These are phyloP conservation scores for Euzophera pinguis DNA, from an alignment of 2,888 invertebrate species.

Conservation along the genomic window DNA sequence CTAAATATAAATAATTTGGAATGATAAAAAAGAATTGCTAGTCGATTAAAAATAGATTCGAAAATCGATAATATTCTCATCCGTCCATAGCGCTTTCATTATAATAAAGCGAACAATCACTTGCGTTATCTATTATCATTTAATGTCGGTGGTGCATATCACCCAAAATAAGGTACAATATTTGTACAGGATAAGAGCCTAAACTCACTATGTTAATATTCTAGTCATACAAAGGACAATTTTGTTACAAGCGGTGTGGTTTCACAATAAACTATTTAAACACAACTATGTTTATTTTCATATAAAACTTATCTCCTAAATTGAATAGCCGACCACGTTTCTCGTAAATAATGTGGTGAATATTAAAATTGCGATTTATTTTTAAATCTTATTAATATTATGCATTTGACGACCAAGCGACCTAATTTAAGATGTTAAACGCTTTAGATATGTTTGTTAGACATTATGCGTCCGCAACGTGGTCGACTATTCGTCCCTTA, in stretches of 20 bases:
- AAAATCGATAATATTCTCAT: no score
- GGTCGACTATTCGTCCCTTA: slow-evolving; percentile 23
- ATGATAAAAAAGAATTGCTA: no score
- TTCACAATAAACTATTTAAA: slow-evolving; percentile 57
- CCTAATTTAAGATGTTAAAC: not conserved
- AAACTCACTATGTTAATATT: not conserved
- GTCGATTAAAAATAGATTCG: no score
- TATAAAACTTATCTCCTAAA: slow-evolving; percentile 35
- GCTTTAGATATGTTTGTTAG: slow-evolving; percentile 1
- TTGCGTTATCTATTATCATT: not conserved
- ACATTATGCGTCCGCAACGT: slow-evolving; percentile 19
- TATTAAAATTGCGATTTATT: not conserved
- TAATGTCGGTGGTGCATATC: not conserved
- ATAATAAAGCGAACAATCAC: not conserved
- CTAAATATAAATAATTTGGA: no score
- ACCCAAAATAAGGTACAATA: not conserved
- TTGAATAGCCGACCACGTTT: slow-evolving; percentile 18
- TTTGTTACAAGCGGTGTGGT: slow-evolving; percentile 30
- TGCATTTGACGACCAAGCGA: not conserved
- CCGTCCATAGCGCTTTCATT: no score
- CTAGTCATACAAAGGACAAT: slow-evolving; percentile 22
- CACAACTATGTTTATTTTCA: slow-evolving; percentile 51
- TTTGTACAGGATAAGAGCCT: not conserved
- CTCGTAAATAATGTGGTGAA: not conserved
- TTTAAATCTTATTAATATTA: not conserved